phyloP scores from a whole-genome alignment of 1,140 invertebrate genomes.

The Nasonia vitripennis region DNA sequence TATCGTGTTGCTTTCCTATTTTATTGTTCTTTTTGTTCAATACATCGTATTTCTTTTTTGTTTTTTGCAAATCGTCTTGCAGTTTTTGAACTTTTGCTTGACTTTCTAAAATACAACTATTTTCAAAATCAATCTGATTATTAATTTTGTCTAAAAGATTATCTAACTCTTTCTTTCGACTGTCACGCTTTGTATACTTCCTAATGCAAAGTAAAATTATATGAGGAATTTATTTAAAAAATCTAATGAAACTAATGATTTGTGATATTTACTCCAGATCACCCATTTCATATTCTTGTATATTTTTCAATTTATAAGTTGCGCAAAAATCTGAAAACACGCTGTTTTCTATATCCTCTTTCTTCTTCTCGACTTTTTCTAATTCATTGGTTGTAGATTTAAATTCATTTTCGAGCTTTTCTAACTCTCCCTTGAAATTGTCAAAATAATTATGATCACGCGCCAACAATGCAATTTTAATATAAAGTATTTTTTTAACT shows the following conservation, averaged over 20 bases:
- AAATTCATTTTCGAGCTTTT: conserved; percentile 65
- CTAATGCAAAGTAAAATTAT: conserved; percentile 61
- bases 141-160: conserved; percentile 93
- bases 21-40: conserved; percentile 9
- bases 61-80: conserved; percentile 1
- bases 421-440: conserved; percentile 64
- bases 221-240: conserved; percentile 20
- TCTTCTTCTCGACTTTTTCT: conserved; percentile 89
- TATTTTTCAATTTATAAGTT: conserved; percentile 93
- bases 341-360: conserved; percentile 94
- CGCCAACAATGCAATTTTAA: conserved; percentile 18
- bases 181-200: conserved; percentile 92
- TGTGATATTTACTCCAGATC: conserved; percentile 79
- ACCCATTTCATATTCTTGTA: conserved; percentile 95
- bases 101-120: conserved; percentile 89
- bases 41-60: neutral
- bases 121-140: conserved; percentile 95
- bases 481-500: conserved; percentile 1
- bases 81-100: conserved; percentile 21
- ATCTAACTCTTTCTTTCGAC: conserved; percentile 92
- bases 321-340: conserved; percentile 94
- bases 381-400: conserved; percentile 82
- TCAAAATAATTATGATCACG: conserved; percentile 18
- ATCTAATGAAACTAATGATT: conserved; percentile 20
- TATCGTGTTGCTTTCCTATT: conserved; percentile 57